phyloP scores from a whole-genome alignment of 2,888 invertebrate species.

The Iselma pallidipennis region DNA sequence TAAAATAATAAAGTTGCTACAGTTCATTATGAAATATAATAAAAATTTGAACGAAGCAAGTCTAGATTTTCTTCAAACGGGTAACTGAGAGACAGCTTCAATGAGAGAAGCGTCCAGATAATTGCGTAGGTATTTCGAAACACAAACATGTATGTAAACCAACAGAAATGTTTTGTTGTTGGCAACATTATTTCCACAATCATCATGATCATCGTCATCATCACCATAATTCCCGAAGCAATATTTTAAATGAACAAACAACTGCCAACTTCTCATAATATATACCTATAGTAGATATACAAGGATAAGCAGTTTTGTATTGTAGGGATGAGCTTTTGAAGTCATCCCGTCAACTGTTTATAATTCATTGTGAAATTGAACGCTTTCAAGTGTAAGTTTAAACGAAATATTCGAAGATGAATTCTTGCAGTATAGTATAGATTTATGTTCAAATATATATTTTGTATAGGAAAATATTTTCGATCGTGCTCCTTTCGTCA shows the following conservation, averaged over 20 bases:
- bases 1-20: too few relatives aligned
- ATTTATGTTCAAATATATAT: too few relatives aligned
- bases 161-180: not conserved
- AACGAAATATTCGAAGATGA: conserved; percentile 23
- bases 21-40: too few relatives aligned
- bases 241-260: not conserved
- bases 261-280: conserved; percentile 19
- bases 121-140: too few relatives aligned
- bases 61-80: too few relatives aligned
- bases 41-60: too few relatives aligned
- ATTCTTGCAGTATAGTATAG: not conserved
- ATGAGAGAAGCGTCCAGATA: too few relatives aligned
- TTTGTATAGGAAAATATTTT: not conserved
- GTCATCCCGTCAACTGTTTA: conserved; percentile 35
- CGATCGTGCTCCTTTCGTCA: not conserved
- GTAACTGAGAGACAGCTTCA: too few relatives aligned
- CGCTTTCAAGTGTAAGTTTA: conserved; percentile 30
- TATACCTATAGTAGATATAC: not conserved
- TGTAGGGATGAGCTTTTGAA: conserved; percentile 27
- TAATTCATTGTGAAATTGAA: conserved; percentile 36
- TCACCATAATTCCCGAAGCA: too few relatives aligned
- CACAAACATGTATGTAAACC: too few relatives aligned
- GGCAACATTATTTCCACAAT: not conserved
- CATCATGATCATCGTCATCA: not conserved
- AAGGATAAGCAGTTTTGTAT: conserved; percentile 10